Evolutionary conservation across 2,797 vertebrate genomes (phyloP), one percentile per base, ranked within the genome.

Genomic region (Astyanax mexicanus): DNA sequence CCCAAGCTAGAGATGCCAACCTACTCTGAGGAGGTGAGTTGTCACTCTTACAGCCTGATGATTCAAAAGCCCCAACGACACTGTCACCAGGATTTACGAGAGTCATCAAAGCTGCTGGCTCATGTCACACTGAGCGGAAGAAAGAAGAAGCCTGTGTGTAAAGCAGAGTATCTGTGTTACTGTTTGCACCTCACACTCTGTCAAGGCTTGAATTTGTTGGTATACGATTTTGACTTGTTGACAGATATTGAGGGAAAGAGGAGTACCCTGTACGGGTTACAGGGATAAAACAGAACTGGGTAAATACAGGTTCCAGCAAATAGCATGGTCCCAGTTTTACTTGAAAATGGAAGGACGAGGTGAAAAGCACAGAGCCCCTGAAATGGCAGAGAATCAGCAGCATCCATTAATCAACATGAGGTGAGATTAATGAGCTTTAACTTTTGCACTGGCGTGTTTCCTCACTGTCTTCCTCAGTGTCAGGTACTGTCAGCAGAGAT

Each of bases 351-450:
- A 45, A 7, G 13, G 0, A 15, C 38, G 25, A 7, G 5, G 25
- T 32, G 66, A 25, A 21, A n/a, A 8, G 23, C 25, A 17, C 60
- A 51, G 45, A 4, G 27, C n/a, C n/a, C 23, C 12, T 62, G 57
- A 19, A 19, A 44, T 23, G 44, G 13, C 38, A 60, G 47, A 27
- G 19, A 55, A 32, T 52, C 29, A 69, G 6, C 65, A 52, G 13
- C 23, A 35, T 5, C 32, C 23, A 65, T 17, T 60, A 69, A 73
- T 75, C 40, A 73, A 72, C 72, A 76, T 38, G 8, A 61, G 25
- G 52, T 52, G 7, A 73, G 58, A 80, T 68, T 75, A 78, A 78
- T 80, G 32, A 73, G 55, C 54, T 77, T 52, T 67, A 79, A 65
- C 64, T 64, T n/a, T 79, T 68, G 44, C n/a, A 17, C 42, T 25